A percentile compares a stretch with the other conserved stretches of the same genome.
Evolutionary conservation across 2,113 vertebrate genomes (phyloP).

Genomic region (Eulacestoma nigropectus): DNA sequence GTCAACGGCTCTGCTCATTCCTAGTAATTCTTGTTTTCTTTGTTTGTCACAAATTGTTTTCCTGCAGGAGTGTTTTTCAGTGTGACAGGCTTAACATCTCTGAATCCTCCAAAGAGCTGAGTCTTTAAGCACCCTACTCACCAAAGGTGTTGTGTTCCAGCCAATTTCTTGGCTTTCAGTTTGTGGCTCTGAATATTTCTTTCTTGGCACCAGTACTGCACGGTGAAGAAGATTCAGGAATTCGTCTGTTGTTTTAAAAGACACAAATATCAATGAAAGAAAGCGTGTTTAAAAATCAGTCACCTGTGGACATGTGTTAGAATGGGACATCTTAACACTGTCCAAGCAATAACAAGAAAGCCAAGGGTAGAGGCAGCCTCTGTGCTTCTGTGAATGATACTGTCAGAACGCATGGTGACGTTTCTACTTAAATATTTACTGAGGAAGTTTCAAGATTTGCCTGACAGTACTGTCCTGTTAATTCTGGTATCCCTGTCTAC

Average conservation of each 20-base stretch:
- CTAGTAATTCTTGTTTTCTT: background rate
- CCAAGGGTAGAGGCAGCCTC: background rate
- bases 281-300: background rate
- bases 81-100: background rate
- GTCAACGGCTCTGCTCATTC: background rate
- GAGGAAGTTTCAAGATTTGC: background rate
- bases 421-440: background rate
- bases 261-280: background rate
- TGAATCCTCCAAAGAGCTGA: background rate
- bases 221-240: constrained; percentile 78
- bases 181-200: constrained; percentile 80
- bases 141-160: constrained; percentile 83
- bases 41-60: background rate
- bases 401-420: background rate
- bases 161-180: constrained; percentile 89
- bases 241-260: constrained; percentile 60
- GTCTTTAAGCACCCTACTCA: constrained; percentile 50
- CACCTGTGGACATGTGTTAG: background rate
- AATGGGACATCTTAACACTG: background rate
- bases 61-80: background rate
- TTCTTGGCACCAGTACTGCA: constrained; percentile 74
- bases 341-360: background rate
- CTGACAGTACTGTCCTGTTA: background rate
- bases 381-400: background rate
- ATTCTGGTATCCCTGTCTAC: background rate